Evolutionary conservation across 2,113 vertebrate species (phyloP).

Genomic region (Phylloscopus trochiloides): DNA sequence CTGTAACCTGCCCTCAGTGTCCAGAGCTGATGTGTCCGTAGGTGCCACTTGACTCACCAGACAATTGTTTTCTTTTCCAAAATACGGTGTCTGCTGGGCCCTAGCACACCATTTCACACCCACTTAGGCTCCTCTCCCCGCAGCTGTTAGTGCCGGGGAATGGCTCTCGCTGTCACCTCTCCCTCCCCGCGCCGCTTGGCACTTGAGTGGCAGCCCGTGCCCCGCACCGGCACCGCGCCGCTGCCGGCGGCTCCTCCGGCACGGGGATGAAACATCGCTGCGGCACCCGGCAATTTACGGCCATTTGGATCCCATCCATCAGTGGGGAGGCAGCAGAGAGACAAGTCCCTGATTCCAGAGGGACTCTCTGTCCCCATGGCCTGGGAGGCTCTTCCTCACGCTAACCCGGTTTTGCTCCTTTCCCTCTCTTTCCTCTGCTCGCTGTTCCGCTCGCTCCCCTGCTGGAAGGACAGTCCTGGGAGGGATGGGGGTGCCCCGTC

Average conservation of each 20-base stretch:
- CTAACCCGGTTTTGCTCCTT: rapidly evolving
- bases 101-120: rapidly evolving
- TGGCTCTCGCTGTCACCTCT: background rate
- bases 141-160: background rate
- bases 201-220: background rate
- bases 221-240: rapidly evolving
- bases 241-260: background rate
- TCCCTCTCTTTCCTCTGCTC: background rate
- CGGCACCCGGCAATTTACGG: background rate
- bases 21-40: background rate
- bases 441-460: rapidly evolving
- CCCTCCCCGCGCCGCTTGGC: rapidly evolving
- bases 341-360: background rate
- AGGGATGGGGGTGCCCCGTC: background rate
- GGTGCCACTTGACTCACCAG: background rate
- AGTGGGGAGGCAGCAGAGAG: background rate
- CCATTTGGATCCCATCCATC: background rate
- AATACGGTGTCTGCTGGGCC: rapidly evolving
- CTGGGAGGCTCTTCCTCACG: rapidly evolving
- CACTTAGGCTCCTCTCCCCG: rapidly evolving
- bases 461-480: background rate
- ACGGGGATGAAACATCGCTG: rapidly evolving
- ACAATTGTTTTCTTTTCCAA: background rate
- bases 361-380: rapidly evolving
- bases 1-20: background rate